Percentiles rank a stretch among this genome's conserved stretches.
Conservation (phyloP, 2,113 vertebrate species). For the Tragelaphus scriptus region DNA sequence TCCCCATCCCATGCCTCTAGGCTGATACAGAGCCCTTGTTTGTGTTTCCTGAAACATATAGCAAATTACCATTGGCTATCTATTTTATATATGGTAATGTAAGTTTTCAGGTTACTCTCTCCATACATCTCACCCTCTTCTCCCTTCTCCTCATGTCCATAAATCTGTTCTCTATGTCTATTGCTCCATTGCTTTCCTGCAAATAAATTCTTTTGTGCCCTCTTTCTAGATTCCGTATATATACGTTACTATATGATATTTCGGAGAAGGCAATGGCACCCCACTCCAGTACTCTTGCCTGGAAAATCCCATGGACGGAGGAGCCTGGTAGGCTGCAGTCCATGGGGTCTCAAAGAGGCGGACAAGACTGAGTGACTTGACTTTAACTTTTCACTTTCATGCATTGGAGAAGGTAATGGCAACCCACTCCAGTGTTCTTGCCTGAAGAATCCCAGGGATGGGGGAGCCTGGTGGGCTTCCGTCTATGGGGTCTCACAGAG, state of each 20-base stretch:
- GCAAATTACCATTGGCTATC: accelerated
- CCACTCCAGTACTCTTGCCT: too few species aligned
- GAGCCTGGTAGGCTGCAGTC: too few species aligned
- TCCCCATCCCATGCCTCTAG: not conserved
- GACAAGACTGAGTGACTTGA: too few species aligned
- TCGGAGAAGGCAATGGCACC: too few species aligned
- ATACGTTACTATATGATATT: accelerated
- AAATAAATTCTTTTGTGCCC: not conserved
- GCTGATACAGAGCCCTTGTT: not conserved
- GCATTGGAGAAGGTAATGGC: too few species aligned
- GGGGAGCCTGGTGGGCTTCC: too few species aligned
- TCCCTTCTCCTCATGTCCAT: not conserved
- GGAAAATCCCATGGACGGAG: too few species aligned
- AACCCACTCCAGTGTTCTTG: too few species aligned
- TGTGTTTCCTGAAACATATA: not conserved
- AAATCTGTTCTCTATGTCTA: not conserved
- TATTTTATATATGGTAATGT: not conserved
- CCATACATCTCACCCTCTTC: not conserved
- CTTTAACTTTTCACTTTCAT: too few species aligned
- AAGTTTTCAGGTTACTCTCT: not conserved
- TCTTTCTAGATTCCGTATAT: not conserved
- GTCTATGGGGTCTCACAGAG: too few species aligned
- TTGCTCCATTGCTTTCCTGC: not conserved
- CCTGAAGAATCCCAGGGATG: too few species aligned
- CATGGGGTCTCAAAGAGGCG: too few species aligned